Evolutionary conservation across 2,888 invertebrate species (phyloP), one percentile per base, ranked within the genome.

Genomic region (Apantesis nais): DNA sequence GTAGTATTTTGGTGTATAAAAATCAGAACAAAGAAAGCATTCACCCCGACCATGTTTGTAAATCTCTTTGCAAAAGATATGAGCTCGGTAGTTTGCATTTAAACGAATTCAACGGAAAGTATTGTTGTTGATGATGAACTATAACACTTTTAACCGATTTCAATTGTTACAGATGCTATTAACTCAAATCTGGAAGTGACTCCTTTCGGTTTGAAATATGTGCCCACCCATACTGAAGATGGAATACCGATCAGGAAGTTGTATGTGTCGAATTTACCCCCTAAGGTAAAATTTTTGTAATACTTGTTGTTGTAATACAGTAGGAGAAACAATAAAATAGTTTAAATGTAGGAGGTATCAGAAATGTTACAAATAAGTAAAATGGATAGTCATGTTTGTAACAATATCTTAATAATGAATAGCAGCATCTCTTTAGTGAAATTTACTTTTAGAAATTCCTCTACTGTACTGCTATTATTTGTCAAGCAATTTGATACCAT

Each of bases 191-290:
- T 90, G 64, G 89, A 90, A 70, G 81, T 85, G 48, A 78, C 87
- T 72, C 86, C 86, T 19, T 90, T 86, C 72, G 86, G 85, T 60
- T 74, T 89, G 73, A 85, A 89, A 83, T 90, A 86, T 85, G 88
- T 90, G 76, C 94, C 95, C 70, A 95, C 94, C 74, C 94, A 94
- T 75, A 96, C 95, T 52, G 94, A 95, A 88, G 95, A 96, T 88
- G 95, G 95, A 72, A 94, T 96, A 84, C 96, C 96, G 29, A 96
- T 96, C 78, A 90, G 96, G 83, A 96, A 96, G 85, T 84, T 96
- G 70, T 96, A 96, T 83, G 92, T 96, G 73, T 92, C 95, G 31
- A 96, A 96, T 86, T 88, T 96, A 81, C 96, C 96, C 74, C 91
- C 94, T 73, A 94, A 95, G 87, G 96, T 96, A 89, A 90, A 89